Percentiles rank a stretch among this genome's conserved stretches.
These are phyloP conservation scores for Sebastes iracundus DNA, from an alignment of 2,797 vertebrate genomes.

Conservation along the genomic window DNA sequence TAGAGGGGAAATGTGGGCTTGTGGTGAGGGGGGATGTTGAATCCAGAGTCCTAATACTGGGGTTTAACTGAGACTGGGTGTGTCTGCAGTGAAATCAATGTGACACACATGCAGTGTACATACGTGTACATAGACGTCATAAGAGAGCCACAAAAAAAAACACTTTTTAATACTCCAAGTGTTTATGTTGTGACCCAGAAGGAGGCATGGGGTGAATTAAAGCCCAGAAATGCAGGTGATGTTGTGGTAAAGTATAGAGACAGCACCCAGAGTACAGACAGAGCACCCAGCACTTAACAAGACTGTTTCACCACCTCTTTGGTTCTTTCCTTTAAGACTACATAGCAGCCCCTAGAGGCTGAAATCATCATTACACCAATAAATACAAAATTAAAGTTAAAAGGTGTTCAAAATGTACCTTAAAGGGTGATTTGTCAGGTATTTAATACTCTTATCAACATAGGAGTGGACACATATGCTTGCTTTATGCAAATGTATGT, in stretches of 20 bases:
- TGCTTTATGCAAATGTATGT: too few species aligned
- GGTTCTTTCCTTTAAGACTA: neutral
- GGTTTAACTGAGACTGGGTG: conserved; percentile 24
- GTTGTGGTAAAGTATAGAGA: neutral
- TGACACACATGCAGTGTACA: neutral
- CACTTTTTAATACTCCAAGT: neutral
- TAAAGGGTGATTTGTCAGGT: fast-evolving
- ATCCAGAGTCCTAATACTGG: neutral
- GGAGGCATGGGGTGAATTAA: neutral
- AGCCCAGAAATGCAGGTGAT: neutral
- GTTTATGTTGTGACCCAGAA: neutral
- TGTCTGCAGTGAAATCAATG: conserved; percentile 9
- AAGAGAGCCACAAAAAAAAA: neutral
- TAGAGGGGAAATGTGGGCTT: neutral
- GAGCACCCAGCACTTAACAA: neutral
- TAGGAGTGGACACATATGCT: too few species aligned
- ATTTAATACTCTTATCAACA: too few species aligned
- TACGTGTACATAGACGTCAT: neutral
- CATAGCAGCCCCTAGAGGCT: conserved; percentile 15
- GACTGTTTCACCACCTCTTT: neutral
- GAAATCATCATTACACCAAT: neutral
- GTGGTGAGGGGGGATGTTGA: conserved; percentile 3
- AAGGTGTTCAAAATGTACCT: too few species aligned
- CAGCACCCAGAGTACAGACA: neutral
- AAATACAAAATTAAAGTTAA: neutral